Percentiles rank a stretch among this genome's conserved stretches.
These are phyloP conservation scores for Dastarcus helophoroides DNA, from an alignment of 2,888 invertebrate genomes.

Conservation along the genomic window DNA sequence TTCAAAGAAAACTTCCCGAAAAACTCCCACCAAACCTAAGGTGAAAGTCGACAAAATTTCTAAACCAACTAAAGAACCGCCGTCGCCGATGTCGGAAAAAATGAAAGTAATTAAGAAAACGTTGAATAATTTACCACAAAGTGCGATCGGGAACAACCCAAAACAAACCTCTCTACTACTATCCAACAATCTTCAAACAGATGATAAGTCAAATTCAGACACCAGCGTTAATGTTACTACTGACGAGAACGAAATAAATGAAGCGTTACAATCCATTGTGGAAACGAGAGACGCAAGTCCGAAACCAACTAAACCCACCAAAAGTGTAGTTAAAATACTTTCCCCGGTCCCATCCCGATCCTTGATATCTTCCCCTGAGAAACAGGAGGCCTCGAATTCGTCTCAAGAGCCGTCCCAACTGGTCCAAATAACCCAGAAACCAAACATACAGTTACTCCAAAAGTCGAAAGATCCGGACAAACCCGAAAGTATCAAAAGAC, in stretches of 20 bases:
- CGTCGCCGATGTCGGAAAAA: conserved; percentile 6
- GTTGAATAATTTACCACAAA: not conserved
- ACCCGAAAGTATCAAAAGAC: conserved; percentile 18
- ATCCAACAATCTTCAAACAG: conserved; percentile 6
- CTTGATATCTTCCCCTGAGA: conserved; percentile 38
- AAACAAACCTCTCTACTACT: conserved; percentile 8
- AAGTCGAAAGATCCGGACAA: conserved; percentile 16
- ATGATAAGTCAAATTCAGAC: conserved; percentile 4
- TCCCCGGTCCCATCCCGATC: conserved; percentile 35
- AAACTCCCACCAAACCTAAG: conserved; percentile 34
- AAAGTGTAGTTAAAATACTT: conserved; percentile 34
- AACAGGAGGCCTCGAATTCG: conserved; percentile 20
- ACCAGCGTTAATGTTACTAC: no score
- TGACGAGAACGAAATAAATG: conserved; percentile 30
- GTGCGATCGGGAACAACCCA: no score
- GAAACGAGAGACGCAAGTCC: conserved; percentile 29
- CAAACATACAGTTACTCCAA: conserved; percentile 7
- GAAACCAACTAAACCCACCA: conserved; percentile 24
- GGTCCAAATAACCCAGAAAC: conserved; percentile 29
- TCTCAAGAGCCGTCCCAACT: conserved; percentile 20
- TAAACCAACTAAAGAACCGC: conserved; percentile 22
- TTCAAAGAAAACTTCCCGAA: conserved; percentile 36
- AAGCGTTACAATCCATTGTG: conserved; percentile 33
- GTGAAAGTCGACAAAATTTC: conserved; percentile 39
- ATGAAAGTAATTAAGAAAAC: conserved; percentile 9